Conservation (phyloP, 2,888 invertebrate species). For the Hirtodrosophila alboralis region DNA sequence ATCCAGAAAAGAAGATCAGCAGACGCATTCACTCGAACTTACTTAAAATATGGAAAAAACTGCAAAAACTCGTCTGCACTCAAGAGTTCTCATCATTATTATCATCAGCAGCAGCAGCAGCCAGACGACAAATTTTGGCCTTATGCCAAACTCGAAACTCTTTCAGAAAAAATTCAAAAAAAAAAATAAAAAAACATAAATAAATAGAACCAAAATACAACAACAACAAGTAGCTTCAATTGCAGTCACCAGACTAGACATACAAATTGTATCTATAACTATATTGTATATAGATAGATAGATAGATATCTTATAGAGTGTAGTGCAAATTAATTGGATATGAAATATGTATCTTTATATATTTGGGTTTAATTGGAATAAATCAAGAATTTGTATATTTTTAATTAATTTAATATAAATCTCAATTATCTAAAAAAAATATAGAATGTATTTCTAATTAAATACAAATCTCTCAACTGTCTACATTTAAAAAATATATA, state of each 20-base stretch:
- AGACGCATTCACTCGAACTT: slow-evolving; percentile 14
- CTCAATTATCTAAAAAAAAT: too few relatives aligned
- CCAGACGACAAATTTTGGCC: slow-evolving; percentile 62
- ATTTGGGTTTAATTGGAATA: too few relatives aligned
- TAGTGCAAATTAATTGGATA: too few relatives aligned
- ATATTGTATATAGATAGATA: not conserved
- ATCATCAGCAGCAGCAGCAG: slow-evolving; percentile 7
- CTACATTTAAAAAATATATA: too few relatives aligned
- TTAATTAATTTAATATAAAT: too few relatives aligned
- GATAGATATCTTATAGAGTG: too few relatives aligned
- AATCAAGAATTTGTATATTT: too few relatives aligned
- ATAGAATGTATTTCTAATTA: too few relatives aligned
- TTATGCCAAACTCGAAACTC: slow-evolving; percentile 54
- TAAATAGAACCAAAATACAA: slow-evolving; percentile 12
- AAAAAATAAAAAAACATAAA: slow-evolving; percentile 8
- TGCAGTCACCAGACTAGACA: slow-evolving; percentile 30
- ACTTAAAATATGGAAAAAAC: too few relatives aligned
- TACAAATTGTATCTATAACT: slow-evolving; percentile 6
- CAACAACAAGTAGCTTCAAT: slow-evolving; percentile 32
- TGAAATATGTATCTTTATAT: too few relatives aligned
- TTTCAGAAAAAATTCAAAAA: slow-evolving; percentile 31
- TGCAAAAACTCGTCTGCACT: not conserved
- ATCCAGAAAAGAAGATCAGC: slow-evolving; percentile 32
- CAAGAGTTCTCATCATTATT: slow-evolving; percentile 3
- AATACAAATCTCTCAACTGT: too few relatives aligned